A percentile compares a stretch with the other conserved stretches of the same genome.
Evolutionary conservation across 2,113 vertebrate genomes (phyloP).

Genomic region (Esox niger): DNA sequence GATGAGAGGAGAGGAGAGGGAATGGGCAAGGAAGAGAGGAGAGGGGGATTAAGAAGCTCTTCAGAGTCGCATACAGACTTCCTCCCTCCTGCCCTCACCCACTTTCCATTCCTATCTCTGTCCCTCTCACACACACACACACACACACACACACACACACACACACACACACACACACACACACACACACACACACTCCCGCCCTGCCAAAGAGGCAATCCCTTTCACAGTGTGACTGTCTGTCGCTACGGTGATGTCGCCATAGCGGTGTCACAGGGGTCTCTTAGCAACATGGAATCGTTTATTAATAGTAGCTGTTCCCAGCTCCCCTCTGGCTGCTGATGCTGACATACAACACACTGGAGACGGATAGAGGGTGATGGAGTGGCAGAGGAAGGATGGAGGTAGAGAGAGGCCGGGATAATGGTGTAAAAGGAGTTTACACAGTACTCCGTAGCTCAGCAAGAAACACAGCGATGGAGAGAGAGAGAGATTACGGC

Average conservation of each 20-base stretch:
- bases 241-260: background rate
- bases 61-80: slow-evolving; percentile 25
- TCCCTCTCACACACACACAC: too few species aligned
- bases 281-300: slow-evolving; percentile 19
- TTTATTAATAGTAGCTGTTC: slow-evolving; percentile 30
- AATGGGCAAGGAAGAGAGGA: background rate
- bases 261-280: background rate
- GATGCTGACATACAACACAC: background rate
- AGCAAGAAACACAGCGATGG: too few species aligned
- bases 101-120: too few species aligned
- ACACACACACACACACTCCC: too few species aligned
- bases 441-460: too few species aligned
- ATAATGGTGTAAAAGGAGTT: background rate
- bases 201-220: slow-evolving; percentile 19
- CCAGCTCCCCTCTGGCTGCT: background rate
- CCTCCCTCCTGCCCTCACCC: background rate
- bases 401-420: background rate
- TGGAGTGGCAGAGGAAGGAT: background rate
- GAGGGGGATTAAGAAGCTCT: slow-evolving; percentile 10
- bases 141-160: too few species aligned
- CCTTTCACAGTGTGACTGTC: slow-evolving; percentile 17
- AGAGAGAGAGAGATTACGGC: too few species aligned
- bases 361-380: background rate
- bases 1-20: background rate
- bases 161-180: too few species aligned